These are phyloP conservation scores for Carapus acus DNA, from an alignment of 2,797 vertebrate species.

Conservation along the genomic window DNA sequence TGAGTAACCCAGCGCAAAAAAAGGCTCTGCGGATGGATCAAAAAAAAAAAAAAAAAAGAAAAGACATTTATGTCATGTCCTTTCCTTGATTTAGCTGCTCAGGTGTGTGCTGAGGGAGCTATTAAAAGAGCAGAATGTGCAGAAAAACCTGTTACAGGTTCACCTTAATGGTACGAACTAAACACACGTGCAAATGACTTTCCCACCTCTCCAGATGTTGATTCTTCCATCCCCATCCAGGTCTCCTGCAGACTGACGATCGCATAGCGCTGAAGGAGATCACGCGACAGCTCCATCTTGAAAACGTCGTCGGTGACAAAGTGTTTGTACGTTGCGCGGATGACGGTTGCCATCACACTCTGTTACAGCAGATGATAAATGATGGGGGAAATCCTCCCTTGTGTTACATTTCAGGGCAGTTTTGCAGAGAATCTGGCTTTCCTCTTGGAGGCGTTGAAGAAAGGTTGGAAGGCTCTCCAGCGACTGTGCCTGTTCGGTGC, in stretches of 20 bases:
- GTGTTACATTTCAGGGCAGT: slow-evolving; percentile 78
- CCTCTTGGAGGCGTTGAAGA: slow-evolving; percentile 90
- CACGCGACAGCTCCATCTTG: slow-evolving; percentile 88
- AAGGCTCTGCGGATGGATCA: too few relatives aligned
- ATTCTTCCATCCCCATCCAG: slow-evolving; percentile 53
- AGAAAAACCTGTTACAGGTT: slow-evolving; percentile 83
- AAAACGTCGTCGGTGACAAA: slow-evolving; percentile 94
- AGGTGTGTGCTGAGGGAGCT: slow-evolving; percentile 82
- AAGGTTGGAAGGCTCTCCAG: slow-evolving; percentile 68
- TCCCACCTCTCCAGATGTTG: neutral
- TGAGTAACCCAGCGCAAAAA: too few relatives aligned
- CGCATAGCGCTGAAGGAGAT: slow-evolving; percentile 92
- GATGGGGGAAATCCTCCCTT: neutral
- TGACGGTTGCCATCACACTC: too few relatives aligned
- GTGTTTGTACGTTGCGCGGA: slow-evolving; percentile 84
- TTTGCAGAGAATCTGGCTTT: slow-evolving; percentile 94
- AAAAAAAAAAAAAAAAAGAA: too few relatives aligned
- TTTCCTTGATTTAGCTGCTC: slow-evolving; percentile 70
- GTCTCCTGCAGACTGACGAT: slow-evolving; percentile 89
- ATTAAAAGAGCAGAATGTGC: slow-evolving; percentile 68
- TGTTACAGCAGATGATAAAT: too few relatives aligned
- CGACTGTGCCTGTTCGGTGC: neutral
- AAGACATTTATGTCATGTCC: too few relatives aligned
- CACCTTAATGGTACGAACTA: slow-evolving; percentile 81
- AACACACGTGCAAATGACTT: too few relatives aligned